phyloP scores from a whole-genome alignment of 2,888 invertebrate genomes.

The Drosophila testacea region DNA sequence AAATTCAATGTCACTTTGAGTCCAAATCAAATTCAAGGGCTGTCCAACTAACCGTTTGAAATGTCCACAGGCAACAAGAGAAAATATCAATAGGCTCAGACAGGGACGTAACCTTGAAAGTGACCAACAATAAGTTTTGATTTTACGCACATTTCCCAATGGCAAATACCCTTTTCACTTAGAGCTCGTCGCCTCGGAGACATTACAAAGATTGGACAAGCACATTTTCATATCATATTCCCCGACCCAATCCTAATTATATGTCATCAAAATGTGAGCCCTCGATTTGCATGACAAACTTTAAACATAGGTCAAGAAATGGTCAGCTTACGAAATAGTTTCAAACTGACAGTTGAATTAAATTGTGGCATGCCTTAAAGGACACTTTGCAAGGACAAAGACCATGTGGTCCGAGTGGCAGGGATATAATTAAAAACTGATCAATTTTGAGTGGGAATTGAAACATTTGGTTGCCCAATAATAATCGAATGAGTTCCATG shows the following conservation, averaged over 20 bases:
- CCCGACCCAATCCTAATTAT: constrained; percentile 24
- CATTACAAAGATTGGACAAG: constrained; percentile 38
- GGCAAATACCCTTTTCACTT: constrained; percentile 67
- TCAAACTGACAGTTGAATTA: constrained; percentile 25
- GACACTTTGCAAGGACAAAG: constrained; percentile 20
- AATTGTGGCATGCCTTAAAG: constrained; percentile 17
- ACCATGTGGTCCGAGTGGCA: background rate
- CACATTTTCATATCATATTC: constrained; percentile 60
- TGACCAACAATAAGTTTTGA: constrained; percentile 45
- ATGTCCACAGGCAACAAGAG: constrained; percentile 21
- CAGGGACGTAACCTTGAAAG: constrained; percentile 27
- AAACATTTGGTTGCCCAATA: constrained; percentile 23
- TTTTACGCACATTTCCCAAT: constrained; percentile 21
- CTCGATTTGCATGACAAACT: constrained; percentile 24
- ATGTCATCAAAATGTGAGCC: constrained; percentile 14
- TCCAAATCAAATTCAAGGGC: constrained; percentile 7
- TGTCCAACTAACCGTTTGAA: background rate
- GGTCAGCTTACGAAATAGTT: constrained; percentile 14
- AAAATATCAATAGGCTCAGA: constrained; percentile 20
- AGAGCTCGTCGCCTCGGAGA: constrained; percentile 32
- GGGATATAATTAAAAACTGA: constrained; percentile 27
- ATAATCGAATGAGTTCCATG: constrained; percentile 27
- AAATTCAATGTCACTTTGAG: constrained; percentile 61
- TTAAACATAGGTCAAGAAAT: constrained; percentile 44
- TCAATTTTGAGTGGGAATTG: constrained; percentile 31